Evolutionary conservation across 2,888 invertebrate species (phyloP).

Genomic region (Andrena bucephala): DNA sequence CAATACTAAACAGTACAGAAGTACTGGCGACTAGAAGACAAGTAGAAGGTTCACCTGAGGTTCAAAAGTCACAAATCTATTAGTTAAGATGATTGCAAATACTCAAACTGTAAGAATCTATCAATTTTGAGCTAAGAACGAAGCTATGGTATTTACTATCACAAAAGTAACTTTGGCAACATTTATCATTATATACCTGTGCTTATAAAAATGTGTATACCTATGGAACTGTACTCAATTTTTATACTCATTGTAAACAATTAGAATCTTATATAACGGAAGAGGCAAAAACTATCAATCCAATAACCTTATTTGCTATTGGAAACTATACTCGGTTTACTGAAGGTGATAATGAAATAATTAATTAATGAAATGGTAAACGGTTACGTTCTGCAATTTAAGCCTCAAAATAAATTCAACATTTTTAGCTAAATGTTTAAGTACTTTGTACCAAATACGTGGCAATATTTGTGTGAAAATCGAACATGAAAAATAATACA

Average conservation of each 20-base stretch:
- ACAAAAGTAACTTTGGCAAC: conserved; percentile 4
- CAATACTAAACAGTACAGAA: conserved; percentile 84
- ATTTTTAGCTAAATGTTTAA: conserved; percentile 4
- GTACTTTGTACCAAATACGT: conserved; percentile 26
- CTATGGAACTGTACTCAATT: conserved; percentile 1
- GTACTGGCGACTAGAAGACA: conserved; percentile 85
- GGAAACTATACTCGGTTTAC: background rate
- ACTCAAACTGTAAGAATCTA: conserved; percentile 71
- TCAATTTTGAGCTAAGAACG: conserved; percentile 57
- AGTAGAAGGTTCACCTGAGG: conserved; percentile 85
- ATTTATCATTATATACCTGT: conserved; percentile 17
- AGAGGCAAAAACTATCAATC: conserved; percentile 7
- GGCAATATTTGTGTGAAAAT: conserved; percentile 3
- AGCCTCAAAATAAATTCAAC: background rate
- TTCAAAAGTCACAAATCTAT: conserved; percentile 84
- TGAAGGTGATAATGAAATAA: conserved; percentile 15
- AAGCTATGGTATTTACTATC: conserved; percentile 44
- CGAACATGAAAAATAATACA: background rate
- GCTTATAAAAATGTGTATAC: conserved; percentile 12
- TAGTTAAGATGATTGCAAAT: conserved; percentile 77
- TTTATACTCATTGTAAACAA: background rate
- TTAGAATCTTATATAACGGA: background rate
- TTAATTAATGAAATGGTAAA: conserved; percentile 11
- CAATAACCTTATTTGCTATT: conserved; percentile 15
- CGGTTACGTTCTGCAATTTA: conserved; percentile 2